phyloP scores from a whole-genome alignment of 1,140 invertebrate genomes.

The Xylocopa sonorina region DNA sequence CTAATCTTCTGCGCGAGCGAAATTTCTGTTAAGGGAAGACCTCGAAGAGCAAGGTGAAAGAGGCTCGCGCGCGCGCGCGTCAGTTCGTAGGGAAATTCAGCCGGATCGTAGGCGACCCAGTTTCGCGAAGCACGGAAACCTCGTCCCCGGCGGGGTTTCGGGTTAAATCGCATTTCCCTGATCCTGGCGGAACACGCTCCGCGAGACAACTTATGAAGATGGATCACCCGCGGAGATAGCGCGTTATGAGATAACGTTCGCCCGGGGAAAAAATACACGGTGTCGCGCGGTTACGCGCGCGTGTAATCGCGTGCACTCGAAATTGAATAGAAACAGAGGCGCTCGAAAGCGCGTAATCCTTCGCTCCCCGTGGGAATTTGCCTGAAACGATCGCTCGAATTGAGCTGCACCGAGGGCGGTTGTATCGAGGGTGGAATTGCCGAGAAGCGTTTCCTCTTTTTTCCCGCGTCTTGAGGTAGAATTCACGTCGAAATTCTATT shows the following conservation, averaged over 20 bases:
- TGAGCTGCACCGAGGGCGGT: too few species aligned
- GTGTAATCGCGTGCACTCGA: slow-evolving; percentile 7
- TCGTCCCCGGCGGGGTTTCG: slow-evolving; percentile 6
- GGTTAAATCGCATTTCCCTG: slow-evolving; percentile 40
- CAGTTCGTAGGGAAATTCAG: slow-evolving; percentile 13
- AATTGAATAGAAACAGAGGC: slow-evolving; percentile 32
- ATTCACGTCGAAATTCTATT: too few species aligned
- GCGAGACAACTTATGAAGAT: slow-evolving; percentile 36
- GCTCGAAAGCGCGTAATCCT: background rate
- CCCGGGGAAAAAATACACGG: background rate
- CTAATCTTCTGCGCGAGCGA: background rate
- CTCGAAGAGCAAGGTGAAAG: background rate
- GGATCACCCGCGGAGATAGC: slow-evolving; percentile 33
- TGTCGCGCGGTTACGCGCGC: background rate
- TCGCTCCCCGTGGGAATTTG: background rate
- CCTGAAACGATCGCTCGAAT: background rate
- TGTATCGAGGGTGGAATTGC: too few species aligned
- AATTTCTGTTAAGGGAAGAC: background rate
- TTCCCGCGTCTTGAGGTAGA: too few species aligned
- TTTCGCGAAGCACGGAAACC: slow-evolving; percentile 9
- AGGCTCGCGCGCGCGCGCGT: too few species aligned
- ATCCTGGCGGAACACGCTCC: slow-evolving; percentile 18
- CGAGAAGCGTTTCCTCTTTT: too few species aligned
- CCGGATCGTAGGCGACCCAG: slow-evolving; percentile 12
- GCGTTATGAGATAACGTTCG: slow-evolving; percentile 9